phyloP scores from a whole-genome alignment of 92 coral and sea anemone genomes.

The Scolanthus callimorphus region DNA sequence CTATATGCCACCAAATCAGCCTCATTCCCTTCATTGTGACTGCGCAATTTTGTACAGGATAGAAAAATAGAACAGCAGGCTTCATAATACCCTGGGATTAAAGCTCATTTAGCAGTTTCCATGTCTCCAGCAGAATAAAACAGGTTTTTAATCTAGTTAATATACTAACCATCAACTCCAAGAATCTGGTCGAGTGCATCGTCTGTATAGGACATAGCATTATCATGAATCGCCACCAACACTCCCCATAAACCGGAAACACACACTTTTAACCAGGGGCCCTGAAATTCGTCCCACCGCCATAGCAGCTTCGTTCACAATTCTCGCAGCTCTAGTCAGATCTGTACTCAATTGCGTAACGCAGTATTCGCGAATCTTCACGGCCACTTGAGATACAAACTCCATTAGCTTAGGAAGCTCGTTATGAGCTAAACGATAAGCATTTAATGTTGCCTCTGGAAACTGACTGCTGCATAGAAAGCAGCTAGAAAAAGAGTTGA shows the following conservation, averaged over 20 bases:
- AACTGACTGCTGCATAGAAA: constrained; percentile 11
- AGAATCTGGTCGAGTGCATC: constrained; percentile 67
- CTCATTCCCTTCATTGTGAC: too few species aligned
- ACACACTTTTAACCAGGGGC: constrained; percentile 26
- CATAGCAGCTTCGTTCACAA: constrained; percentile 9
- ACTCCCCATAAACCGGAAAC: constrained; percentile 29
- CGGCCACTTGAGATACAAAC: constrained; percentile 22
- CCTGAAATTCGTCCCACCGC: constrained; percentile 8
- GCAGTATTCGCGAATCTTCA: constrained; percentile 48
- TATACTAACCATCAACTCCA: constrained; percentile 60
- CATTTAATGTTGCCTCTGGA: constrained; percentile 14
- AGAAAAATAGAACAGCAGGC: too few species aligned
- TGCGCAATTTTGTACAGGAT: too few species aligned
- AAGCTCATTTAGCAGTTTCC: too few species aligned
- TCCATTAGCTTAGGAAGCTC: constrained; percentile 35
- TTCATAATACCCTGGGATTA: too few species aligned
- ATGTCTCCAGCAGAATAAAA: too few species aligned
- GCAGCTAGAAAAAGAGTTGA: constrained; percentile 1
- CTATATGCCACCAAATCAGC: too few species aligned
- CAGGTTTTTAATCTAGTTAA: neutral
- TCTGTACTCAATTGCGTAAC: constrained; percentile 46
- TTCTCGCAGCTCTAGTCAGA: constrained; percentile 8
- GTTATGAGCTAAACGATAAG: constrained; percentile 1
- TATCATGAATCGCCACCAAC: constrained; percentile 53
- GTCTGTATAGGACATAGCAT: constrained; percentile 79